Evolutionary conservation across 1,140 invertebrate genomes (phyloP), one percentile per base, ranked within the genome.

Genomic region (Xylocopa sonorina): DNA sequence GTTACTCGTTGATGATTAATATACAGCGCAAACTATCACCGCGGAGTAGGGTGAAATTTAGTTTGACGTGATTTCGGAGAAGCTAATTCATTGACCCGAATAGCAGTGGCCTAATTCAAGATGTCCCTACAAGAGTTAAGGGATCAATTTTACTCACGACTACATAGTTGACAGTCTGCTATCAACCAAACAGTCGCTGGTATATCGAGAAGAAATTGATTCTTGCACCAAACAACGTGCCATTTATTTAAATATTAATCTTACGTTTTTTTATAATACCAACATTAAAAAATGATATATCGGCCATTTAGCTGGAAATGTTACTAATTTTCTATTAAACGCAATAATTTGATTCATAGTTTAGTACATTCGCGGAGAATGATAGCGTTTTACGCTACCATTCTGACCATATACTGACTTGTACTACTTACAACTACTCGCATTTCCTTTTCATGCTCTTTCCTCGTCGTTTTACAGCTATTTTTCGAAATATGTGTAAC

Each of bases 41-140:
- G 32, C 43, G 64, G 34, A 68, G 69, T 58, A 29, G 43, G 53
- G 41, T 41, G 66, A 69, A 69, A 77, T 77, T 77, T 69, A 77
- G 43, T 77, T 77, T 77, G 51, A 58, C 43, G 53, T 41, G 82
- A 82, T 81, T 60, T 78, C 55, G 29, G 32, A 14, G 63, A 12
- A 43, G 66, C 53, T 64, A 80, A 66, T 71, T 84, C 64, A 68
- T 74, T 51, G 75, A 83, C 57, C 81, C 16, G 63, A 63, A 68
- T 78, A 29, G 50, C 63, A 62, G 21, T 68, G 75, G 50, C 81
- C 82, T 80, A 80, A 84, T 84, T 84, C 38, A 34, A 62, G 57
- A 32, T 58, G 32, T 74, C 57, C 58, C n/a, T 50, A 29, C 50
- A 69, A 77, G 81, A 83, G 78, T 77, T 63, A 51, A 27, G 38